phyloP scores from a whole-genome alignment of 2,888 invertebrate genomes.

The Schizaphis graminum region DNA sequence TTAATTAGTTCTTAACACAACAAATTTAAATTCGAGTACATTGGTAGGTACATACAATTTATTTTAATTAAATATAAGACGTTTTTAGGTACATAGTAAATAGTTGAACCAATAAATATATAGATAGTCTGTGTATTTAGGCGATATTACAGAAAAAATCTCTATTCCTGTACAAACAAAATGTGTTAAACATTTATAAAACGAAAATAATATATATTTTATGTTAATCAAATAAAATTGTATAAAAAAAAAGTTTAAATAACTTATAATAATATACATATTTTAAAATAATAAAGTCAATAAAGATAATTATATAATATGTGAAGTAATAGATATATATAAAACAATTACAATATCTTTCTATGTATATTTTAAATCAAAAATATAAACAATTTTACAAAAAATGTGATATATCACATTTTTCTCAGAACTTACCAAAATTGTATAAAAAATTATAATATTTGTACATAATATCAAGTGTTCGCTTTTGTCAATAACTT shows the following conservation, averaged over 20 bases:
- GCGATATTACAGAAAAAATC: neutral
- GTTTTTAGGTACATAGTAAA: neutral
- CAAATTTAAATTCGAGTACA: neutral
- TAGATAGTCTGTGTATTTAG: neutral
- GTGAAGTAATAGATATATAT: neutral
- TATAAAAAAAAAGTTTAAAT: neutral
- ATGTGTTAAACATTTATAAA: neutral
- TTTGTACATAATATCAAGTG: too few relatives aligned
- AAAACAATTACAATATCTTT: neutral
- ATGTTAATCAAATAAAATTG: neutral
- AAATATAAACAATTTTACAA: neutral
- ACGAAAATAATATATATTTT: neutral
- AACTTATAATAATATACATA: neutral
- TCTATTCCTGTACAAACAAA: neutral
- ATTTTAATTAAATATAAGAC: neutral
- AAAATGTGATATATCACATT: neutral
- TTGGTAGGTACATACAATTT: neutral
- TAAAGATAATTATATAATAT: neutral
- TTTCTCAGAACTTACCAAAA: neutral
- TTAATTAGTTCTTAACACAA: neutral
- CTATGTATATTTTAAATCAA: neutral
- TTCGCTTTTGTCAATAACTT: neutral
- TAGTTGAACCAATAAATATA: neutral
- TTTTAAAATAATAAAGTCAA: neutral
- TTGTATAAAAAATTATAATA: neutral